Evolutionary conservation across 2,113 vertebrate genomes (phyloP), one percentile per base, ranked within the genome.

Genomic region (Atractosteus spatula): DNA sequence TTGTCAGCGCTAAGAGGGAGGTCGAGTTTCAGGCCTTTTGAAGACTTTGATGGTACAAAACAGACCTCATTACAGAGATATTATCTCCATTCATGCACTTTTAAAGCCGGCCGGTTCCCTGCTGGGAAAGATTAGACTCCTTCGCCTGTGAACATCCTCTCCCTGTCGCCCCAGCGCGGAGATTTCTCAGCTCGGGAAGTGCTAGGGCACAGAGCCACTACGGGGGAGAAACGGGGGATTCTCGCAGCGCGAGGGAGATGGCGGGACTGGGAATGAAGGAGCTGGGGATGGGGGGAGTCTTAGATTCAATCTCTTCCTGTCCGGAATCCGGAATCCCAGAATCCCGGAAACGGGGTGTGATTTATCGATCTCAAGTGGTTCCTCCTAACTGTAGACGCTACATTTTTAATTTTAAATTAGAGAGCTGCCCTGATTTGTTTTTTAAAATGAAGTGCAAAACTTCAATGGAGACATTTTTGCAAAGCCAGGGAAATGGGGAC

Each of bases 21-120:
- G 90, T 93, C 85, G 75, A 82, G 83, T 92, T 93, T 91, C 91
- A 89, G 85, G 79, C 84, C 85, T 90, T 90, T 91, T 89, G 85
- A 91, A 86, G 89, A 91, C 89, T 89, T 89, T 88, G 90, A 91
- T 91, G 90, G 83, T 89, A 90, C 90, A 90, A 93, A 92, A 91
- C 91, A 90, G 90, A 85, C 87, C 84, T 92, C 89, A 93, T 93
- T 92, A 92, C 88, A 82, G 86, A 89, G 91, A 93, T 93, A 92
- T 93, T 91, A 93, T 93, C 91, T 92, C 86, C 85, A 92, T 92
- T 92, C 90, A 93, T 91, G 91, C 91, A 90, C 88, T 91, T 91
- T 83, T 84, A 90, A 86, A 90, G 89, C 84, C 66, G 85, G 86
- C 88, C 84, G 83, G 84, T 87, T 87, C 83, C 88, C 88, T 90